These are phyloP conservation scores for Columba livia DNA, from an alignment of 2,113 vertebrate species.

Conservation along the genomic window DNA sequence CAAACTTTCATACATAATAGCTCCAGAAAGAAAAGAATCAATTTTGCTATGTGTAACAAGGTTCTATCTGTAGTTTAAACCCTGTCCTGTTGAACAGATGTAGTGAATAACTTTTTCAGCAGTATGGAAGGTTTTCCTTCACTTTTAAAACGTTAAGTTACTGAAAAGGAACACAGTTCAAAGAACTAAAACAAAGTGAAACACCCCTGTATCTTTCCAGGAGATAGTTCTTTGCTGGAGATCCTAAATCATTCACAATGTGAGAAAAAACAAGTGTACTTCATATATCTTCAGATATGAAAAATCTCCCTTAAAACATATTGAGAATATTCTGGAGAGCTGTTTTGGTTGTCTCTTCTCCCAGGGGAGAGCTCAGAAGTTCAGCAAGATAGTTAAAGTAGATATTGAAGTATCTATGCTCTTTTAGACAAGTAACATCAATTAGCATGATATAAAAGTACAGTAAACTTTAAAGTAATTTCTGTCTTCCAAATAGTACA, in stretches of 20 bases:
- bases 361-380: neutral
- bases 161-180: neutral
- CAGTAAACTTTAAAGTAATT: neutral
- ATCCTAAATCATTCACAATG: neutral
- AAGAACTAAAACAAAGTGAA: neutral
- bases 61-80: neutral
- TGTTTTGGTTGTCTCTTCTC: slow-evolving; percentile 2
- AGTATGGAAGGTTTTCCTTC: neutral
- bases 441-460: neutral
- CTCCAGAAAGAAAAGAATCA: neutral
- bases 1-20: neutral
- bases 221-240: neutral
- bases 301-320: neutral
- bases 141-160: neutral
- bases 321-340: neutral
- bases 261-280: neutral
- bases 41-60: neutral
- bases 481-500: neutral
- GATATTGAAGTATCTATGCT: neutral
- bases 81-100: neutral
- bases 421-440: neutral
- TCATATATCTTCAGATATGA: slow-evolving; percentile 7
- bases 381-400: neutral
- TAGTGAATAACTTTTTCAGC: neutral
- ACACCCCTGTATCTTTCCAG: neutral